phyloP scores from a whole-genome alignment of 2,113 vertebrate genomes.

The Microcebus jonahi region DNA sequence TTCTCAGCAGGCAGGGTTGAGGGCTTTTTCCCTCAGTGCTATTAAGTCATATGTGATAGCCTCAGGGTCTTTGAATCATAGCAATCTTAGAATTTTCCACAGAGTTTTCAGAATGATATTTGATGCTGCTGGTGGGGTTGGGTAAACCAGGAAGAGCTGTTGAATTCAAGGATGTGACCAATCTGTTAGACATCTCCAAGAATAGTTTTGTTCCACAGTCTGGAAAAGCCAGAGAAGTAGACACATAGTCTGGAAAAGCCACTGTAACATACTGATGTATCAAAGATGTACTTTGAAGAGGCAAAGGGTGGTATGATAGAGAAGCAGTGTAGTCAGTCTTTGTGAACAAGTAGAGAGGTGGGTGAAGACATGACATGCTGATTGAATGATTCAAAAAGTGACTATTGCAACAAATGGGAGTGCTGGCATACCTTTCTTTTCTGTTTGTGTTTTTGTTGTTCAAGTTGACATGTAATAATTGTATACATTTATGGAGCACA shows the following conservation, averaged over 20 bases:
- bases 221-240: background rate
- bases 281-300: background rate
- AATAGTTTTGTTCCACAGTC: background rate
- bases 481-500: no score
- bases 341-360: background rate
- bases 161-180: background rate
- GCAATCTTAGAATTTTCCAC: background rate
- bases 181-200: background rate
- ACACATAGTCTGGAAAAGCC: background rate
- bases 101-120: background rate
- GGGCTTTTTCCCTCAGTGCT: background rate
- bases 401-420: background rate
- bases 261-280: background rate
- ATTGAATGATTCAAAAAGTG: background rate
- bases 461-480: no score
- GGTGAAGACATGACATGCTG: background rate
- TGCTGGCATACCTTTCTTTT: no score
- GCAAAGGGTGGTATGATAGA: fast-evolving
- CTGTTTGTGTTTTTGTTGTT: no score
- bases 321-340: background rate
- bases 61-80: background rate
- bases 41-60: background rate
- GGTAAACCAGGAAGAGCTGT: background rate
- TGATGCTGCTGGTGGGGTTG: background rate
- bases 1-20: background rate